Evolutionary conservation across 2,888 invertebrate species (phyloP).

Genomic region (Drosophila helvetica): DNA sequence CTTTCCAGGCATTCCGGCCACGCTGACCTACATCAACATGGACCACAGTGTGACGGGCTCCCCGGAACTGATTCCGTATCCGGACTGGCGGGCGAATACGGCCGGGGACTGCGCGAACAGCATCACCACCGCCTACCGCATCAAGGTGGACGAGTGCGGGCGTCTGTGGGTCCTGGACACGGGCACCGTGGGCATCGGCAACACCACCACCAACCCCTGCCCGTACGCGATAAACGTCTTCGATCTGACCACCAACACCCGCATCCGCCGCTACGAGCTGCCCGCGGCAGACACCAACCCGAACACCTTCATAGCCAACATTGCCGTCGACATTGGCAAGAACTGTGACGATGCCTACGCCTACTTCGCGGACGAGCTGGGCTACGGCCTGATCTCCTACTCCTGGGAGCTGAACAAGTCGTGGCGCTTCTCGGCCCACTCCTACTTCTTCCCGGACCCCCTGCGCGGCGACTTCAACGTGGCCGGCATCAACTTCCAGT

Average conservation of each 20-base stretch:
- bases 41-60: slow-evolving; percentile 88
- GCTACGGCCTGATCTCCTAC: slow-evolving; percentile 92
- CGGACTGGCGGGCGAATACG: slow-evolving; percentile 90
- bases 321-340: slow-evolving; percentile 91
- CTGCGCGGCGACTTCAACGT: slow-evolving; percentile 91
- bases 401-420: slow-evolving; percentile 90
- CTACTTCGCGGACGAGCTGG: slow-evolving; percentile 92
- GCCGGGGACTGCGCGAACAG: slow-evolving; percentile 90
- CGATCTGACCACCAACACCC: slow-evolving; percentile 89
- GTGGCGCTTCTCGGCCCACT: slow-evolving; percentile 90
- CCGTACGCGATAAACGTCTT: slow-evolving; percentile 92
- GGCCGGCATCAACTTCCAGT: slow-evolving; percentile 92
- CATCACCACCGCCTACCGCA: slow-evolving; percentile 91
- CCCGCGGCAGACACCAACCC: slow-evolving; percentile 89
- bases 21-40: slow-evolving; percentile 91
- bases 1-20: slow-evolving; percentile 89
- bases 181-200: slow-evolving; percentile 92
- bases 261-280: slow-evolving; percentile 89
- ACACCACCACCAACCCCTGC: slow-evolving; percentile 90
- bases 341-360: slow-evolving; percentile 91
- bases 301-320: slow-evolving; percentile 93
- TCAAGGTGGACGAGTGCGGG: slow-evolving; percentile 91
- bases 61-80: slow-evolving; percentile 91
- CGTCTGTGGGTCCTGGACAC: slow-evolving; percentile 93
- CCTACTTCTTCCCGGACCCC: slow-evolving; percentile 93